Conservation (phyloP, 2,888 invertebrate genomes). For the Cryptophagus acutangulus region DNA sequence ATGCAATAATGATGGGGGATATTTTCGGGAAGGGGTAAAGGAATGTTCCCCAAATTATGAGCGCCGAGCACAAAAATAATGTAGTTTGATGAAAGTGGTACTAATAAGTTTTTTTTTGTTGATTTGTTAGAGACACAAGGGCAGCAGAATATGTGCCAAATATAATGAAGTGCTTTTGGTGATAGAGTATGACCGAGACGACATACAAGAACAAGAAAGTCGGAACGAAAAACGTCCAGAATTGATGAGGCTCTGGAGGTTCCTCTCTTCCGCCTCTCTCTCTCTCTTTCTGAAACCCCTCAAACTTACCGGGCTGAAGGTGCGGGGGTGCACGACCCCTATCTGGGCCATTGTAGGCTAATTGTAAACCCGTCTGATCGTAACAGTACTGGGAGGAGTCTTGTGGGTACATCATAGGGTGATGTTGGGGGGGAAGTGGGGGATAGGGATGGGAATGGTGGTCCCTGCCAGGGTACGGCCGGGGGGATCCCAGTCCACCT, state of each 20-base stretch:
- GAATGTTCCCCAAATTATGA: slow-evolving; percentile 42
- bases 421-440: slow-evolving; percentile 49
- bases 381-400: slow-evolving; percentile 57
- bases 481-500: slow-evolving; percentile 57
- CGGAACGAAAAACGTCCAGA: too few species aligned
- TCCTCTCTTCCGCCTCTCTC: too few species aligned
- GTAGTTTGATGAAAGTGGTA: too few species aligned
- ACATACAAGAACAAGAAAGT: too few species aligned
- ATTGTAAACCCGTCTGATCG: slow-evolving; percentile 53
- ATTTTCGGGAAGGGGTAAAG: too few species aligned
- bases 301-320: slow-evolving; percentile 50
- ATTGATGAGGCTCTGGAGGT: too few species aligned
- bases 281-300: too few species aligned
- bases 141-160: slow-evolving; percentile 43
- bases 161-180: slow-evolving; percentile 42
- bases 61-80: slow-evolving; percentile 47
- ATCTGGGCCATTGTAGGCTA: slow-evolving; percentile 47
- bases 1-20: too few species aligned
- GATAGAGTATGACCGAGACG: slow-evolving; percentile 15
- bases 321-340: slow-evolving; percentile 46
- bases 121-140: slow-evolving; percentile 47
- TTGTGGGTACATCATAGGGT: slow-evolving; percentile 51
- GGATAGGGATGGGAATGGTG: slow-evolving; percentile 51
- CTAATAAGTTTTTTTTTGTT: too few species aligned
- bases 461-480: slow-evolving; percentile 52